Conservation (phyloP, 2,797 vertebrate genomes). For the Coilia nasus region DNA sequence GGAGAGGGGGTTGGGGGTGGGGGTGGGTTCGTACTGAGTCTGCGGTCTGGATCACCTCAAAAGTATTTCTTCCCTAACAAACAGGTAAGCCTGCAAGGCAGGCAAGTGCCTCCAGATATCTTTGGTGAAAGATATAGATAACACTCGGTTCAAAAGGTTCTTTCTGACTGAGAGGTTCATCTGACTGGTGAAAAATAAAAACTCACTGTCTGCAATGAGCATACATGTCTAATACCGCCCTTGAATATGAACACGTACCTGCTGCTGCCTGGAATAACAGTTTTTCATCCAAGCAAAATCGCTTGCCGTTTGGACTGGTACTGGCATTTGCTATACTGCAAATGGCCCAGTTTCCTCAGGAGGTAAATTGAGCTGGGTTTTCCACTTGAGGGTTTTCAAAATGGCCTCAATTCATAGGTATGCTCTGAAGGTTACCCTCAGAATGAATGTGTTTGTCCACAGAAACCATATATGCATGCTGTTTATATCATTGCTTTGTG, state of each 20-base stretch:
- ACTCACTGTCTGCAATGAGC: neutral
- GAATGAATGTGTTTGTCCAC: neutral
- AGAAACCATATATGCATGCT: neutral
- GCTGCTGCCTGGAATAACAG: neutral
- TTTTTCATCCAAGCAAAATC: neutral
- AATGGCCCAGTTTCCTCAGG: neutral
- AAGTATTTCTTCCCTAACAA: conserved; percentile 25
- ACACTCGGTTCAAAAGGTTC: conserved; percentile 19
- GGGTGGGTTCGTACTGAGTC: conserved; percentile 26
- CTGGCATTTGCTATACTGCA: conserved; percentile 12
- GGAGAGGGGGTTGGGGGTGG: too few relatives aligned
- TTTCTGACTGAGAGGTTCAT: conserved; percentile 2
- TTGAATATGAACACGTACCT: neutral
- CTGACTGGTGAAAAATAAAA: neutral
- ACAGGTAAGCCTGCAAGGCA: conserved; percentile 16
- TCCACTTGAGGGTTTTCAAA: neutral
- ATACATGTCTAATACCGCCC: neutral
- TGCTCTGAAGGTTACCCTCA: neutral
- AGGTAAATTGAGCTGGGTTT: conserved; percentile 6
- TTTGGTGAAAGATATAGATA: conserved; percentile 8
- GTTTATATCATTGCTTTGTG: neutral
- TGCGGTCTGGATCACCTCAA: conserved; percentile 20
- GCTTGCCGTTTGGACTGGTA: neutral
- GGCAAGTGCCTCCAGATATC: conserved; percentile 11
- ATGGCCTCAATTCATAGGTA: conserved; percentile 6